phyloP scores from a whole-genome alignment of 92 coral and sea anemone species.

The Isaurus tuberculatus region DNA sequence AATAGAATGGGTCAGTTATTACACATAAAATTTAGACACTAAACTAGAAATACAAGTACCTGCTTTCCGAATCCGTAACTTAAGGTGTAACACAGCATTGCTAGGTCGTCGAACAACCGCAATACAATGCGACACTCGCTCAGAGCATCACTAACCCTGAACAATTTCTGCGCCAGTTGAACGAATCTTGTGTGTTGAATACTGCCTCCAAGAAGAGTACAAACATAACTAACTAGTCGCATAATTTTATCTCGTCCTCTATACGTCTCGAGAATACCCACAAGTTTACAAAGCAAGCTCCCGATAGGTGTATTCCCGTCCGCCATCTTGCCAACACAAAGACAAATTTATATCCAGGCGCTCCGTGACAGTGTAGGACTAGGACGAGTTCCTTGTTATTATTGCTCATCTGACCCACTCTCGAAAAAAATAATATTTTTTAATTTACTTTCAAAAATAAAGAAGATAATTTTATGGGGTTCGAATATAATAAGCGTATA shows the following conservation, averaged over 20 bases:
- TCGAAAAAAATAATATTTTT: no score
- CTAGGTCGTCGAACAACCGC: conserved; percentile 86
- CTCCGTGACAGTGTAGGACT: not conserved
- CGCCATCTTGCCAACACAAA: conserved; percentile 34
- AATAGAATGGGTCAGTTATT: not conserved
- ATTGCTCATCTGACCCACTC: no score
- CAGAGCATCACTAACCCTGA: conserved; percentile 61
- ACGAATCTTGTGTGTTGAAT: conserved; percentile 39
- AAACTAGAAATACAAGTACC: conserved; percentile 44
- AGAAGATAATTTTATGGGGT: no score
- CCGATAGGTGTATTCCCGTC: not conserved
- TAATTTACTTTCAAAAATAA: no score
- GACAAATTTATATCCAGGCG: not conserved
- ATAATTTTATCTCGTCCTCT: conserved; percentile 85
- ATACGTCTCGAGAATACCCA: conserved; percentile 70
- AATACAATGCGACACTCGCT: conserved; percentile 78
- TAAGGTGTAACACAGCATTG: conserved; percentile 67
- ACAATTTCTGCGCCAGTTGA: conserved; percentile 59
- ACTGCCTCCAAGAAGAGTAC: conserved; percentile 63
- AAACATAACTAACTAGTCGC: conserved; percentile 67
- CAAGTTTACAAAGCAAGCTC: conserved; percentile 23
- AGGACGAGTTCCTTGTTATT: not conserved
- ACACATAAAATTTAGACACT: not conserved
- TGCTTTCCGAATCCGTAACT: conserved; percentile 75
- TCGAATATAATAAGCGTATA: no score